Evolutionary conservation across 2,797 vertebrate species (phyloP), one percentile per base, ranked within the genome.

Genomic region (Etheostoma nigrum): DNA sequence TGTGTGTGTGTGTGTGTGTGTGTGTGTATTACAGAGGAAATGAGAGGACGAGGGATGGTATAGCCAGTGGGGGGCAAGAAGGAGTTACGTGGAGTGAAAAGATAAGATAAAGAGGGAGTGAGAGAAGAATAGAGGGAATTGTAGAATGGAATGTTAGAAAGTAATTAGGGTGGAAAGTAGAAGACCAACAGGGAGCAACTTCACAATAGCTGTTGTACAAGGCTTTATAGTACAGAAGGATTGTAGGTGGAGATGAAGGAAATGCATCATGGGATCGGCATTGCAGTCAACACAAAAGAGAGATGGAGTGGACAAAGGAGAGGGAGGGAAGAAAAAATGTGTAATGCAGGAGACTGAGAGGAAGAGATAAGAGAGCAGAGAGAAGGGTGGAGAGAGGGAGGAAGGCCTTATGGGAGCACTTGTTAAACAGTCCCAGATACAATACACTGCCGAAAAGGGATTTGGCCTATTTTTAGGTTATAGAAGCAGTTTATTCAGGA

Each of bases 81-180:
- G 74, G 80, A 72, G 55, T 54, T 70, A 57, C 30, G 7, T 83
- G 84, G 59, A 80, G 67, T 52, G 79, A 74, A 81, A 72, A 64
- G 82, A 87, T 80, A 82, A 85, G 67, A 77, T 77, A 85, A 78
- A 44, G 54, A 72, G 23, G 40, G 57, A 59, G n/a, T 48, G 53
- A 71, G 60, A 19, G 27, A 74, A 45, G 72, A 63, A 57, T 49
- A 23, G 42, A 33, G 52, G 72, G 68, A 63, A 69, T 54, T 70
- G 72, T 65, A 67, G 44, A 61, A 73, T 8, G 23, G 30, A 71
- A 76, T 84, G 70, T 72, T 82, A 76, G 53, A 65, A 73, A 55
- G 79, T 87, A 91, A 91, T 68, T 88, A 86, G 70, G 61, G 57
- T 40, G 53, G 53, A 74, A 79, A 76, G 77, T 60, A 58, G 36